A percentile compares a stretch with the other conserved stretches of the same genome.
phyloP scores from a whole-genome alignment of 2,113 vertebrate species.

The Leptobrachium leishanense region DNA sequence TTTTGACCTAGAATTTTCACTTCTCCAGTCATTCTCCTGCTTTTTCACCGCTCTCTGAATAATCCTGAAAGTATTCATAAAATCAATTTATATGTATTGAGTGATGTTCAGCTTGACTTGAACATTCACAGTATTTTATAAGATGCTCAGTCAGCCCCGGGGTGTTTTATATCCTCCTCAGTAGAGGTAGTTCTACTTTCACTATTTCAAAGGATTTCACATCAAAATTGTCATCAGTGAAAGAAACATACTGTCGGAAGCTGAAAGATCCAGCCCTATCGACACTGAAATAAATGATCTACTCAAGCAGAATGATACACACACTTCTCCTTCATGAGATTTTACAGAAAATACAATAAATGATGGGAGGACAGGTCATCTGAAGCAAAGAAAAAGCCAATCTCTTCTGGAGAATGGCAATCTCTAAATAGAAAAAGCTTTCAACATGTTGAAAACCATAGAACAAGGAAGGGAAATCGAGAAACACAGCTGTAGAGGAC shows the following conservation, averaged over 20 bases:
- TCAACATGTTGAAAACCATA: not conserved
- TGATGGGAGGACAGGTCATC: not conserved
- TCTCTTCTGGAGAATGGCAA: not conserved
- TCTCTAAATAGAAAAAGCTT: not conserved
- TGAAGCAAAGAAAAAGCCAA: not conserved
- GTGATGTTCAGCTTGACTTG: too few relatives aligned
- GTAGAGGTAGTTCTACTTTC: too few relatives aligned
- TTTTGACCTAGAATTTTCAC: too few relatives aligned
- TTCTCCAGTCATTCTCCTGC: too few relatives aligned
- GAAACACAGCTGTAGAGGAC: not conserved
- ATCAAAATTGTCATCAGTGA: too few relatives aligned
- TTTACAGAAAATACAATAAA: not conserved
- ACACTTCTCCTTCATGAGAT: not conserved
- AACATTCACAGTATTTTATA: too few relatives aligned
- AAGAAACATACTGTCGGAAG: not conserved
- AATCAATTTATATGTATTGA: too few relatives aligned
- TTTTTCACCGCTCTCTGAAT: too few relatives aligned
- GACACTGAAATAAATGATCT: slow-evolving; percentile 6
- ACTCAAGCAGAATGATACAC: not conserved
- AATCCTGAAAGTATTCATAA: too few relatives aligned
- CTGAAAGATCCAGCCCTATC: not conserved
- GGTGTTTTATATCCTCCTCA: too few relatives aligned
- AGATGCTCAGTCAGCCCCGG: too few relatives aligned
- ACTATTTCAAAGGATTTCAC: too few relatives aligned
- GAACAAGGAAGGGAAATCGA: not conserved